Evolutionary conservation across 53 echinoderm and acorn worm species (phyloP).

Genomic region (Paracentrotus lividus): DNA sequence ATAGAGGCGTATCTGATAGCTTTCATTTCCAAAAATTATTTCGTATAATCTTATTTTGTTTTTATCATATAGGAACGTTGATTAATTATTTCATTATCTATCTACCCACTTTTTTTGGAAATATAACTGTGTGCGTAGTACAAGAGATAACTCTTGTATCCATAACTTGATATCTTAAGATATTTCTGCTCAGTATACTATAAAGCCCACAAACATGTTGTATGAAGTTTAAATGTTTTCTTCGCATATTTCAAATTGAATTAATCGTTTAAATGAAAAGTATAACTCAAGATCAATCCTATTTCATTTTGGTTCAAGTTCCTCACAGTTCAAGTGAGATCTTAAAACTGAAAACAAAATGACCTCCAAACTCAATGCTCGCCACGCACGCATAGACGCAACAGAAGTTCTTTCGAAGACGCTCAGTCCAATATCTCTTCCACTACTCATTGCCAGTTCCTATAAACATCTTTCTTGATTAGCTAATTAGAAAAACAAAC

Average conservation of each 20-base stretch:
- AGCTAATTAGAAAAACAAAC: slow-evolving; percentile 49
- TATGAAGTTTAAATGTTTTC: too few species aligned
- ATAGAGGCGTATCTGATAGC: not conserved
- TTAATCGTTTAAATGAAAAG: too few species aligned
- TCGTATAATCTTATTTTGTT: not conserved
- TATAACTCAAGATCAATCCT: too few species aligned
- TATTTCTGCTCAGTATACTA: too few species aligned
- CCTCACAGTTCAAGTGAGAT: not conserved
- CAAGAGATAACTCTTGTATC: too few species aligned
- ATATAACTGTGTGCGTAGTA: not conserved
- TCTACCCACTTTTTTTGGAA: not conserved
- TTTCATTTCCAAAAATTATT: not conserved
- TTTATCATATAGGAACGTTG: not conserved
- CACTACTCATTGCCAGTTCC: not conserved
- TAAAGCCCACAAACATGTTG: too few species aligned
- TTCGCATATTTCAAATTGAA: too few species aligned
- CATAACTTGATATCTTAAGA: too few species aligned
- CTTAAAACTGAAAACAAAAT: not conserved
- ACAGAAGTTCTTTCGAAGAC: slow-evolving; percentile 9
- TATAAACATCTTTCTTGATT: not conserved
- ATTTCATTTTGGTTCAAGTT: too few species aligned
- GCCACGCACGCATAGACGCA: not conserved
- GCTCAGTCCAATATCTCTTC: not conserved
- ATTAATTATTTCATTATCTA: not conserved
- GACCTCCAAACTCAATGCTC: not conserved